Evolutionary conservation across 2,797 vertebrate species (phyloP).

Genomic region (Parauchenoglanis ngamensis): DNA sequence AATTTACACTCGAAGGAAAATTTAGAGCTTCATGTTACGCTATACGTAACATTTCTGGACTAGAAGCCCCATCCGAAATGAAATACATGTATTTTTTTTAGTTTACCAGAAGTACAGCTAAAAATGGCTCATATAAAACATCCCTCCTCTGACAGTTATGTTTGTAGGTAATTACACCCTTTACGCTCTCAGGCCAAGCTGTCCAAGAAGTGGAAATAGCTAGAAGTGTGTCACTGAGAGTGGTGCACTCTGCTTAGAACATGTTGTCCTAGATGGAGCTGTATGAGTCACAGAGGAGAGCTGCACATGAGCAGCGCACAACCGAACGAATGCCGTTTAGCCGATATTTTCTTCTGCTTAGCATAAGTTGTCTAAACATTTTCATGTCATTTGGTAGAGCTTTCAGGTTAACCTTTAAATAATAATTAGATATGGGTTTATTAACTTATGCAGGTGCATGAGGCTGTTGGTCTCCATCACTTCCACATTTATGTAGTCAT

Average conservation of each 20-base stretch:
- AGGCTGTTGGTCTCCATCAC: neutral
- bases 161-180: slow-evolving; percentile 68
- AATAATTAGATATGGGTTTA: neutral
- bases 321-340: neutral
- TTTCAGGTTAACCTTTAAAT: neutral
- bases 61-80: neutral
- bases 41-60: neutral
- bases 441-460: neutral
- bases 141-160: slow-evolving; percentile 57
- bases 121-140: slow-evolving; percentile 51
- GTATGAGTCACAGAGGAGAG: slow-evolving; percentile 27
- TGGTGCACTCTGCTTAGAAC: slow-evolving; percentile 50
- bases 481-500: too few relatives aligned
- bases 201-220: slow-evolving; percentile 63
- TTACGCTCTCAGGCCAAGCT: slow-evolving; percentile 63
- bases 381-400: neutral
- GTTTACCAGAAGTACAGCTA: slow-evolving; percentile 57
- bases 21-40: neutral
- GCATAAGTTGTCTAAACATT: neutral
- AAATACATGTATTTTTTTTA: slow-evolving; percentile 12
- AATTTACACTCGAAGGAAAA: neutral
- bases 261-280: slow-evolving; percentile 55
- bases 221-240: slow-evolving; percentile 51
- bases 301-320: neutral
- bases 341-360: neutral